A percentile compares a stretch with the other conserved stretches of the same genome.
Conservation (phyloP, 2,888 invertebrate genomes). For the Rosalia funebris region DNA sequence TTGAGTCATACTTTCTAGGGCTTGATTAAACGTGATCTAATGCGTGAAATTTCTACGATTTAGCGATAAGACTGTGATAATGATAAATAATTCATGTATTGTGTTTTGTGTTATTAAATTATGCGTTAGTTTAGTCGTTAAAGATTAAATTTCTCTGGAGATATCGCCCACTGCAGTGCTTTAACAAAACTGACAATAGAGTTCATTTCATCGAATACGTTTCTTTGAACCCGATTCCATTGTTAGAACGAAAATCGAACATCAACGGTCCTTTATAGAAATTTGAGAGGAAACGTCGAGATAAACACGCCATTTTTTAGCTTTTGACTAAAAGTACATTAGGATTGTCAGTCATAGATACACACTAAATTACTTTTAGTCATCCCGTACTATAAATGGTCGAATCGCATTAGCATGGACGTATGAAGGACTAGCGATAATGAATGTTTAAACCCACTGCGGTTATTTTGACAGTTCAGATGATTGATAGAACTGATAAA, state of each 20-base stretch:
- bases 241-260: not conserved
- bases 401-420: constrained; percentile 15
- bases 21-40: too few relatives aligned
- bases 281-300: not conserved
- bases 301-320: not conserved
- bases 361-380: constrained; percentile 20
- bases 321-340: constrained; percentile 10
- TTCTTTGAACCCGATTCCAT: not conserved
- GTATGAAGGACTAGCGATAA: constrained; percentile 18
- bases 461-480: constrained; percentile 30
- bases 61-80: too few relatives aligned
- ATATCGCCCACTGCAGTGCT: too few relatives aligned
- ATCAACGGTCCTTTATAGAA: not conserved
- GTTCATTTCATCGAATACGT: not conserved
- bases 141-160: too few relatives aligned
- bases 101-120: too few relatives aligned
- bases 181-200: not conserved
- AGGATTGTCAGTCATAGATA: constrained; percentile 6
- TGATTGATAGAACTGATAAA: constrained; percentile 32
- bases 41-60: too few relatives aligned
- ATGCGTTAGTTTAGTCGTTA: too few relatives aligned
- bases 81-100: too few relatives aligned
- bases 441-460: constrained; percentile 24
- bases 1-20: too few relatives aligned
- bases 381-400: constrained; percentile 3